Base-by-base conservation (phyloP, 2,113 vertebrate species). In the Cranoglanis bouderius region DNA sequence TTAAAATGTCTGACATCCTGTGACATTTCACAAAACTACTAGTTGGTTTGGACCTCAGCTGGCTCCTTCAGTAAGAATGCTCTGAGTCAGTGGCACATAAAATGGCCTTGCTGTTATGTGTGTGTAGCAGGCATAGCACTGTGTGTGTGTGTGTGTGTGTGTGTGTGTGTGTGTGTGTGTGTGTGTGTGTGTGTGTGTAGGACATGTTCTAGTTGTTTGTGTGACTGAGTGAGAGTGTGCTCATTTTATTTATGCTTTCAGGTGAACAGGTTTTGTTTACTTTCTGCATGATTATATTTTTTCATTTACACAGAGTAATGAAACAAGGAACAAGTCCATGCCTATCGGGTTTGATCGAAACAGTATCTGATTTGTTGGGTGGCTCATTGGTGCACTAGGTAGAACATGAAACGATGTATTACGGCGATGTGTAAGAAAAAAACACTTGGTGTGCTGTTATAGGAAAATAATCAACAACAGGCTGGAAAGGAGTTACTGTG, bases 61-160 rank as follows among this genome's bases (percentile, higher is more conserved):
- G 74, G 51, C 13, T 35, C 51, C 38, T 67, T 72, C 57, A 35
- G 3, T 55, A 72, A 35, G 74, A 74, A 85, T 63, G 55, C 82
- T 82, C 53, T 46, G 67, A 61, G 53, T n/a, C 40, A 61, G 74
- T 81, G 85, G 83, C 57, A 89, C 85, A 74, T 29, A 43, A 38
- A 84, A 75, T 75, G 43, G 38, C 38, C 65, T n/a, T 72, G 49
- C 8, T 35, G 74, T 87, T 81, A 29, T 86, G 26, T 1, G 40
- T 63, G 78, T 63, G 24, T 3, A 40, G 21, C 1, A 67, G 40
- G 10, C 29, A 8, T 32, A 65, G 43, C n/a, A 72, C 49, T 14
- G 8, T 63, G 26, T n/a, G 8, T 32, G 13, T 32, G 63, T 65
- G 63, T 65, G 29, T 65, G 29, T 32, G 63, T 32, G 63, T 65